Base-by-base conservation (phyloP, 1,140 invertebrate genomes). In the Zelostemma sp. region DNA sequence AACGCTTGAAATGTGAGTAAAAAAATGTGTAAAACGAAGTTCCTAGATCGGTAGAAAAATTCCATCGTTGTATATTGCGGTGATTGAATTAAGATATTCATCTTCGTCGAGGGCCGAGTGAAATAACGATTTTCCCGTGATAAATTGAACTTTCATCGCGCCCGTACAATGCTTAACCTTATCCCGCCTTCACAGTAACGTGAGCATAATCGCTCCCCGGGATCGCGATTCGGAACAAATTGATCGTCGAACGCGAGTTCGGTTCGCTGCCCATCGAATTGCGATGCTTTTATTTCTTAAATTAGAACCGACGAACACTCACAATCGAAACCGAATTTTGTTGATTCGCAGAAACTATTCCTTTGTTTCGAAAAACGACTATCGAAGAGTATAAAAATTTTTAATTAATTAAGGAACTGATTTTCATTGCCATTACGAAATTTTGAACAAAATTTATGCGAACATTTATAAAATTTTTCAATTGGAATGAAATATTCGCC, bases 141-240 rank as follows among this genome's bases (percentile, higher is more conserved):
- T 41, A 41, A 41, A 41, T 41, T 15, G 40, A 41, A 15, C 40
- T 15, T 15, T 41, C 40, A 15, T 15, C 40, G 15, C 14, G 14
- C 14, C 5, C 40, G 14, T 15, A 41, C 12, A 41, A 59, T 15
- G 25, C 31, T 19, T 43, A 15, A 51, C 48, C 57, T 49, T 40
- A 21, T 48, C 21, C 46, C n/a, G 1, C n/a, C 18, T 28, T 50
- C 1, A 18, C 43, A 28, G 12, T 11, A 49, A 40, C 51, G 15
- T 31, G 18, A 25, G 21, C 28, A 50, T 48, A 48, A 48, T 48
- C 40, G 14, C 40, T 41, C 46, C 25, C 18, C 14, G 6, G 12
- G 17, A 50, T 50, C 25, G 48, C 14, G 48, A 50, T 50, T 35
- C 48, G 48, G 28, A 50, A 50, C 25, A 50, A 50, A 50, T 50